Evolutionary conservation across 2,113 vertebrate genomes (phyloP), one percentile per base, ranked within the genome.

Genomic region (Microtus ochrogaster): DNA sequence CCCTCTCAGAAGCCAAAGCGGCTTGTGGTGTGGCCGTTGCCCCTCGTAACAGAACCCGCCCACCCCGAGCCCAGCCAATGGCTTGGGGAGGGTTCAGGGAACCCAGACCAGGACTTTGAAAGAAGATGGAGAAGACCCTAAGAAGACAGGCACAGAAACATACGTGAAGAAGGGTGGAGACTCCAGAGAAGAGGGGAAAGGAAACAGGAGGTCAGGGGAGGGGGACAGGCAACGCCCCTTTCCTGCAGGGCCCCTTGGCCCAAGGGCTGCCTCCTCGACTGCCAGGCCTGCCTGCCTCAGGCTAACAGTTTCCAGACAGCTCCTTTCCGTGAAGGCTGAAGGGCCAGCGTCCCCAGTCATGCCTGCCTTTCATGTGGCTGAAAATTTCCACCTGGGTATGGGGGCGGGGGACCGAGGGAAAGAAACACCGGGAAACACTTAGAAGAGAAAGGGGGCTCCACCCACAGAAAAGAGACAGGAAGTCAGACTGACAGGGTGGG

Each of bases 381-480:
- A 97, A 96, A 97, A 95, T 85, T 97, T 95, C 96, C 96, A 97
- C 96, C 97, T 96, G 97, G 96, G n/a, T 52, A 73, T 82, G 70
- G 78, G 39, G 39, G 77, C 1, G 58, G 93, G 76, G n/a, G 61
- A 24, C 33, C 44, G 52, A 39, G 24, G 10, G 47, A 55, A 66
- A 66, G 68, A 86, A 70, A 90, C 96, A 77, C 77, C 49, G 90
- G 92, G 63, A 96, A 91, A 85, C 44, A 87, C 87, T 96, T 94
- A 87, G 47, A 36, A 55, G 10, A 28, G n/a, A 39, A 12, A 13
- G 52, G 78, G 22, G 39, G 33, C 44, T 30, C 52, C 41, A 87
- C 41, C 49, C 76, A 72, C 76, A 91, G 81, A 82, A 21, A 5
- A 83, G 63, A 88, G 66, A 68, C 28, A 8, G 70, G 85, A 84